Percentiles rank a stretch among this genome's conserved stretches.
phyloP scores from a whole-genome alignment of 2,888 invertebrate species.

The Diogma glabrata region DNA sequence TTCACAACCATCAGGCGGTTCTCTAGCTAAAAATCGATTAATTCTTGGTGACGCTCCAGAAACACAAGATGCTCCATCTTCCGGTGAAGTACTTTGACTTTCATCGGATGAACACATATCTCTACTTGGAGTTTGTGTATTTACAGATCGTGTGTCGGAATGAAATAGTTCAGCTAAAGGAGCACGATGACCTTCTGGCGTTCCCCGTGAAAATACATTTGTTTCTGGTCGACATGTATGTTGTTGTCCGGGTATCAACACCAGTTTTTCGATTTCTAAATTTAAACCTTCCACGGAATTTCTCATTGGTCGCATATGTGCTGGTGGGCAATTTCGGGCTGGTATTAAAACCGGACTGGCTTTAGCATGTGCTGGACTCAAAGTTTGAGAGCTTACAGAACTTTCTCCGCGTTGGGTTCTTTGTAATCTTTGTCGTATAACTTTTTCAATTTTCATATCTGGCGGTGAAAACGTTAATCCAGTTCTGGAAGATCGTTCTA shows the following conservation, averaged over 20 bases:
- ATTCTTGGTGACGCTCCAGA: conserved; percentile 72
- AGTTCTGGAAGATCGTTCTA: conserved; percentile 13
- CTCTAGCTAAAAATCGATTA: conserved; percentile 71
- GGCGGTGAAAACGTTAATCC: conserved; percentile 13
- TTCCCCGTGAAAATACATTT: conserved; percentile 42
- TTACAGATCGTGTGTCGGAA: conserved; percentile 48
- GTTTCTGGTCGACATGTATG: conserved; percentile 24
- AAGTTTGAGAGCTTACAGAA: conserved; percentile 21
- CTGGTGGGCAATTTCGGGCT: conserved; percentile 39
- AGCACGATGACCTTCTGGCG: conserved; percentile 77
- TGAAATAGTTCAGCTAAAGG: conserved; percentile 67
- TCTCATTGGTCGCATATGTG: conserved; percentile 51
- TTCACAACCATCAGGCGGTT: conserved; percentile 86
- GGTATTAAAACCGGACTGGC: conserved; percentile 47
- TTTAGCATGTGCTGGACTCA: conserved; percentile 27
- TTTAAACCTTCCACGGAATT: conserved; percentile 79
- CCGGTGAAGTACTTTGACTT: conserved; percentile 65
- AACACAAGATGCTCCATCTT: conserved; percentile 55
- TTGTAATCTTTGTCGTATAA: conserved; percentile 44
- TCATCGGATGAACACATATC: conserved; percentile 59
- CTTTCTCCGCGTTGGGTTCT: conserved; percentile 41
- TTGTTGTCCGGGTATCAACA: conserved; percentile 41
- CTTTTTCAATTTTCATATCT: conserved; percentile 49
- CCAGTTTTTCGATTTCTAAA: conserved; percentile 74
- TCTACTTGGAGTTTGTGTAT: conserved; percentile 75